Percentiles rank a stretch among this genome's conserved stretches.
Conservation (phyloP, 1,140 invertebrate species). For the Bombus turneri region DNA sequence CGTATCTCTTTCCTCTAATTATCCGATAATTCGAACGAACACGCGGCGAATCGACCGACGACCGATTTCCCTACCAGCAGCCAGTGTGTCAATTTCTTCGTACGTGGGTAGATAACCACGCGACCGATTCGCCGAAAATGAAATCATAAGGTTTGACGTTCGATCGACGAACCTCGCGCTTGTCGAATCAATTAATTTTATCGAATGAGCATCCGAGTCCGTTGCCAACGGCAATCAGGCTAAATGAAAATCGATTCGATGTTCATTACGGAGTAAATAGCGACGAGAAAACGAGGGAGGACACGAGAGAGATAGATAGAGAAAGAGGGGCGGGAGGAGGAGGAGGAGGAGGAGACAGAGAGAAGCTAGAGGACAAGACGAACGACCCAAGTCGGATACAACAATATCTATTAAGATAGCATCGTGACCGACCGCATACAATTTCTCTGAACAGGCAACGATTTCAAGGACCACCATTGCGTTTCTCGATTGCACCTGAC, state of each 20-base stretch:
- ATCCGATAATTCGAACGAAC: neutral
- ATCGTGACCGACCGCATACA: slow-evolving; percentile 61
- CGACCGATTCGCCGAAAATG: neutral
- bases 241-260: slow-evolving; percentile 67
- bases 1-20: neutral
- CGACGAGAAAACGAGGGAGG: slow-evolving; percentile 9
- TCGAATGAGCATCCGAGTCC: slow-evolving; percentile 46
- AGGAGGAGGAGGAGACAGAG: too few species aligned
- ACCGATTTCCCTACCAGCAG: neutral
- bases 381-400: slow-evolving; percentile 60
- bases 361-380: slow-evolving; percentile 1
- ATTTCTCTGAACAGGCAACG: slow-evolving; percentile 47
- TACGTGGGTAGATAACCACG: neutral
- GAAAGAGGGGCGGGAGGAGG: neutral
- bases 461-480: slow-evolving; percentile 49
- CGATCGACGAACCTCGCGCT: slow-evolving; percentile 35
- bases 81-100: neutral
- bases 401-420: slow-evolving; percentile 68
- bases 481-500: slow-evolving; percentile 54
- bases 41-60: neutral
- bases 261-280: slow-evolving; percentile 64
- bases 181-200: slow-evolving; percentile 67
- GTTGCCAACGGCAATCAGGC: slow-evolving; percentile 48
- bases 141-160: neutral
- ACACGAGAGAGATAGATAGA: neutral